Conservation (phyloP, 92 coral and sea anemone species). For the Galaxea fascicularis region DNA sequence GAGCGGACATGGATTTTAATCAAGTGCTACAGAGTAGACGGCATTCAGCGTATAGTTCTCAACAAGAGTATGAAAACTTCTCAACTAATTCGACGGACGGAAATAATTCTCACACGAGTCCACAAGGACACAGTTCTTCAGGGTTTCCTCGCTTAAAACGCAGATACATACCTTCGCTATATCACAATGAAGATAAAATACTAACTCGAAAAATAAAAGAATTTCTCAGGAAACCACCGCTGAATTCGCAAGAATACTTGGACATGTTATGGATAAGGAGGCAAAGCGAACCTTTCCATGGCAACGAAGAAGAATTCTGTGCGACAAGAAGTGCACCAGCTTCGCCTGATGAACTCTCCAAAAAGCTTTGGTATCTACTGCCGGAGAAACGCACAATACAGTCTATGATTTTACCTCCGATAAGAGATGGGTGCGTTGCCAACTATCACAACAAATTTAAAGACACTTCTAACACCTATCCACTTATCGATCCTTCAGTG, state of each 20-base stretch:
- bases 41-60: conserved; percentile 2
- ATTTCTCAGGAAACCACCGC: conserved; percentile 64
- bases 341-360: conserved; percentile 44
- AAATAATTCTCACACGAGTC: not conserved
- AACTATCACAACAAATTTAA: conserved; percentile 24
- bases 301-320: conserved; percentile 8
- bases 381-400: conserved; percentile 65
- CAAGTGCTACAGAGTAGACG: not conserved
- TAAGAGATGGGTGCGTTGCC: conserved; percentile 42
- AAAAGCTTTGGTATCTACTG: conserved; percentile 37
- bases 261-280: conserved; percentile 43
- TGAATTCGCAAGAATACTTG: conserved; percentile 62
- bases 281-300: conserved; percentile 12
- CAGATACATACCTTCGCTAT: conserved; percentile 61
- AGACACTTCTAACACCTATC: conserved; percentile 15
- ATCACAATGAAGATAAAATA: conserved; percentile 58
- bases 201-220: conserved; percentile 46
- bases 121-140: conserved; percentile 23
- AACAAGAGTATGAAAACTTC: not conserved
- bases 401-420: conserved; percentile 64
- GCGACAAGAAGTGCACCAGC: conserved; percentile 7
- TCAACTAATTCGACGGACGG: conserved; percentile 6
- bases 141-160: conserved; percentile 20
- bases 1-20: not conserved
- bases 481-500: conserved; percentile 35